phyloP scores from a whole-genome alignment of 2,888 invertebrate genomes.

The Drosophila birchii region DNA sequence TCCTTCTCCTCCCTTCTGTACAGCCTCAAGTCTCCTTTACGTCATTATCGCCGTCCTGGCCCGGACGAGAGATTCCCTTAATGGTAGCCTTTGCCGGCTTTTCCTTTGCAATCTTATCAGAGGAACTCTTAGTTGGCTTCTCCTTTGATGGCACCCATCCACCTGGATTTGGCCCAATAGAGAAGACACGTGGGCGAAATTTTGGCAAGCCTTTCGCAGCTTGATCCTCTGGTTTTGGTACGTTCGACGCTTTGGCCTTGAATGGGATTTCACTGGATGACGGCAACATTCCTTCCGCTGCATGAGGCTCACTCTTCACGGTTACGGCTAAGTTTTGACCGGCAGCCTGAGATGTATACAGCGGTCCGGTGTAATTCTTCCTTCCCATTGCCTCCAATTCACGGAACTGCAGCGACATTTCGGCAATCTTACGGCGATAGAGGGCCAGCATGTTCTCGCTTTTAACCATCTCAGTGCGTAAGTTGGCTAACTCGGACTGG shows the following conservation, averaged over 20 bases:
- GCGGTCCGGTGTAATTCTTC: constrained; percentile 87
- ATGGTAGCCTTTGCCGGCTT: background rate
- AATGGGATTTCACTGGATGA: background rate
- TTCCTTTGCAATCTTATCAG: background rate
- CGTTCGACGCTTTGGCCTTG: background rate
- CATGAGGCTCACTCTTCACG: background rate
- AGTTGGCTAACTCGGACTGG: constrained; percentile 89
- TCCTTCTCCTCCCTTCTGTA: background rate
- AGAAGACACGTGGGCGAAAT: no score
- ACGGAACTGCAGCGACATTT: constrained; percentile 89
- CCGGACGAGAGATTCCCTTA: background rate
- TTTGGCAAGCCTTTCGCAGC: background rate
- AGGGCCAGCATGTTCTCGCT: constrained; percentile 88
- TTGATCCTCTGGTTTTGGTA: background rate
- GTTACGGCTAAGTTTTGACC: constrained; percentile 22
- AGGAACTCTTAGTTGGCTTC: background rate
- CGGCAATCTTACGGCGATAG: constrained; percentile 87
- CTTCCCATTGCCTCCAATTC: constrained; percentile 90
- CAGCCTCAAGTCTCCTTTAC: background rate
- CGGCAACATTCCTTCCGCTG: constrained; percentile 13
- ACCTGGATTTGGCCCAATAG: no score
- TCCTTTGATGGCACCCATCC: no score
- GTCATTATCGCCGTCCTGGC: background rate
- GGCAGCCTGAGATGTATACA: background rate
- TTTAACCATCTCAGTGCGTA: constrained; percentile 88